Conservation (phyloP, 2,113 vertebrate genomes). For the Diadophis punctatus region DNA sequence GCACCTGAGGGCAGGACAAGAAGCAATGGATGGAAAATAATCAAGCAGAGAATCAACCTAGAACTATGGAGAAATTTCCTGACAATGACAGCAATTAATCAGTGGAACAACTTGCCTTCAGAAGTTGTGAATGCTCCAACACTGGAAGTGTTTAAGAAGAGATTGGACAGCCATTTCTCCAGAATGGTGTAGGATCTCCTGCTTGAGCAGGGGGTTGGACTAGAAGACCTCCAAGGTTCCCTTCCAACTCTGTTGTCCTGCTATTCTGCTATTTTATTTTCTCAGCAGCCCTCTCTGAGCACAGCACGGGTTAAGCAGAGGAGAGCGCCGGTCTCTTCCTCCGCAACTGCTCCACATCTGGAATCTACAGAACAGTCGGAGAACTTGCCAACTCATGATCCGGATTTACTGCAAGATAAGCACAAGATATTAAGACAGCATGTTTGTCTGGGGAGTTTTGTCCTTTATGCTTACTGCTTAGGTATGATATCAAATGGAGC, state of each 20-base stretch:
- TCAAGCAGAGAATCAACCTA: too few relatives aligned
- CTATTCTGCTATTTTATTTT: background rate
- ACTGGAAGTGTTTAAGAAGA: too few relatives aligned
- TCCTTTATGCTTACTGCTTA: background rate
- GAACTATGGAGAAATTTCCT: too few relatives aligned
- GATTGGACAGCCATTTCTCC: too few relatives aligned
- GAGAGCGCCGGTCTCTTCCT: background rate
- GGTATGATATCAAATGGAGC: background rate
- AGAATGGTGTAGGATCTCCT: too few relatives aligned
- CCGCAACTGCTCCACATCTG: background rate
- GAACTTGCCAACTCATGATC: background rate
- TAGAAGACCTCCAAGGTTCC: background rate
- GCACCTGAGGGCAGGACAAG: too few relatives aligned
- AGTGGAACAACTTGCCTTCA: too few relatives aligned
- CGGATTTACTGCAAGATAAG: slow-evolving; percentile 8
- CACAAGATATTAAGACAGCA: background rate
- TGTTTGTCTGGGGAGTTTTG: background rate
- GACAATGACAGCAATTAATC: too few relatives aligned
- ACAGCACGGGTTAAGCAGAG: background rate
- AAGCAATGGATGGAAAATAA: too few relatives aligned
- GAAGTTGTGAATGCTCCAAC: too few relatives aligned
- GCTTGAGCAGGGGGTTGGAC: too few relatives aligned
- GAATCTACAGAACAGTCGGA: background rate
- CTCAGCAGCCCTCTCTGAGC: background rate
- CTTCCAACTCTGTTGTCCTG: background rate